Evolutionary conservation across 2,113 vertebrate species (phyloP).

Genomic region (Illadopsis cleaveri): DNA sequence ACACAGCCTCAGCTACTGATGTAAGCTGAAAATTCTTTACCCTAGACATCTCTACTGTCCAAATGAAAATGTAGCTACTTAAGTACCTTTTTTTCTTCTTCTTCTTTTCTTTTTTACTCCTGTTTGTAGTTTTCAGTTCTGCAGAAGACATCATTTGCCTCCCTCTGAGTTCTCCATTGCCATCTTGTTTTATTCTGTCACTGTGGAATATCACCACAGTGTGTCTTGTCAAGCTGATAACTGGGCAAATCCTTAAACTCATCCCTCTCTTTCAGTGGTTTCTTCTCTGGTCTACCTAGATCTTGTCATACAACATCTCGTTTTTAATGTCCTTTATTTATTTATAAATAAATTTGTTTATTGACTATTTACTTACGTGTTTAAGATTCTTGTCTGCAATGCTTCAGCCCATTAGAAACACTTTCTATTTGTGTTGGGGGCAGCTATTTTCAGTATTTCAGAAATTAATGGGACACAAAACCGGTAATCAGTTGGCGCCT

Average conservation of each 20-base stretch:
- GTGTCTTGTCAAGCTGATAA: neutral
- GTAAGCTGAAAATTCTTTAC: neutral
- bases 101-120: too few species aligned
- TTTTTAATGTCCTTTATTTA: too few species aligned
- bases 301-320: neutral
- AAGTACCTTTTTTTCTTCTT: neutral
- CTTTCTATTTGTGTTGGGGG: neutral
- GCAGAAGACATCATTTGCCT: neutral
- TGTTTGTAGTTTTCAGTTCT: neutral
- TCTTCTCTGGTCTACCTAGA: neutral
- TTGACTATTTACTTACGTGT: neutral
- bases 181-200: neutral
- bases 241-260: neutral
- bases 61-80: neutral
- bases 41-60: neutral
- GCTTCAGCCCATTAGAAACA: neutral
- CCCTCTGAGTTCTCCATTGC: neutral
- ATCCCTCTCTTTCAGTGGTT: neutral
- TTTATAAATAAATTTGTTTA: neutral
- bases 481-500: neutral
- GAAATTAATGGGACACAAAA: neutral
- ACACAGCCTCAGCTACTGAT: neutral
- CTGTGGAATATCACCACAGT: neutral
- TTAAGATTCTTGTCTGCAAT: neutral
- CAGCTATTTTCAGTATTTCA: neutral